phyloP scores from a whole-genome alignment of 2,797 vertebrate species.

The Chelidonichthys spinosus region DNA sequence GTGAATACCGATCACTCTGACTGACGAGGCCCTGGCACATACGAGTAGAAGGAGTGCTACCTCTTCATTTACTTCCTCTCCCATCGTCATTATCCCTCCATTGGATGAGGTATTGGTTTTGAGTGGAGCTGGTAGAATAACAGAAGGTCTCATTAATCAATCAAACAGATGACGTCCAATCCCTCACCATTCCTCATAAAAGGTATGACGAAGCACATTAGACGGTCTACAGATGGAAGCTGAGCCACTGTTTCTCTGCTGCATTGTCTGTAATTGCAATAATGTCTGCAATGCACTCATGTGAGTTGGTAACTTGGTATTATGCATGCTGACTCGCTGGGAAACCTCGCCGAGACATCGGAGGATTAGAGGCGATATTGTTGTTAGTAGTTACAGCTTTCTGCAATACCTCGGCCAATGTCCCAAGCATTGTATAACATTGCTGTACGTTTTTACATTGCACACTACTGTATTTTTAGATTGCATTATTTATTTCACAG shows the following conservation, averaged over 20 bases:
- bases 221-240: not conserved
- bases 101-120: not conserved
- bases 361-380: not conserved
- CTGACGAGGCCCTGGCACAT: not conserved
- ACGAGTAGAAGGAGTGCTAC: not conserved
- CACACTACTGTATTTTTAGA: too few species aligned
- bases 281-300: not conserved
- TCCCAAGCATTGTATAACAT: too few species aligned
- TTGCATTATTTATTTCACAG: too few species aligned
- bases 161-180: conserved; percentile 13
- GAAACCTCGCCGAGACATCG: not conserved
- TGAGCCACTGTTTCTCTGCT: not conserved
- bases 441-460: too few species aligned
- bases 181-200: not conserved
- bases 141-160: conserved; percentile 13
- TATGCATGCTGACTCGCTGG: conserved; percentile 10
- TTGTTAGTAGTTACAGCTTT: not conserved
- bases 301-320: not conserved
- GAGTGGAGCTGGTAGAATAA: not conserved
- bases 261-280: not conserved
- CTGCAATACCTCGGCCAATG: too few species aligned
- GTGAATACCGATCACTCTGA: not conserved
- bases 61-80: not conserved
- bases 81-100: not conserved
- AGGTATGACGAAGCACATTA: not conserved